phyloP scores from a whole-genome alignment of 2,113 vertebrate genomes.

The Heliornis fulica region DNA sequence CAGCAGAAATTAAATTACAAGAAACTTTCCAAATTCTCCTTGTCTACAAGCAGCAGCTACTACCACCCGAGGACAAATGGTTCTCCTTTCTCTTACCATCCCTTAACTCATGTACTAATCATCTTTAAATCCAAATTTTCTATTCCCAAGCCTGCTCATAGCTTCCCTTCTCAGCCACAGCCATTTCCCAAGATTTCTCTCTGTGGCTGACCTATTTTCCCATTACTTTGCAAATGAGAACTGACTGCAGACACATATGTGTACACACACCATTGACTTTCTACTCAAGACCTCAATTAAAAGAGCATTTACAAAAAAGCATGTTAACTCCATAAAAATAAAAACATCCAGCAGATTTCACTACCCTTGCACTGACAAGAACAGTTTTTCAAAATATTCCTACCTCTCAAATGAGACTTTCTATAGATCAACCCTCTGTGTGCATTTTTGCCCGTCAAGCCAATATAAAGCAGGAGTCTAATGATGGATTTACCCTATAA shows the following conservation, averaged over 20 bases:
- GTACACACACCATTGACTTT: conserved; percentile 52
- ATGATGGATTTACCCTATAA: background rate
- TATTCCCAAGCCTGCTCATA: background rate
- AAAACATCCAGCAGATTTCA: conserved; percentile 19
- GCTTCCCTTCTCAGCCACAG: background rate
- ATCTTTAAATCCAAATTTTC: background rate
- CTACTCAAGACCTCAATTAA: conserved; percentile 52
- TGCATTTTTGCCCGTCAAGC: background rate
- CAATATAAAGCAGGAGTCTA: background rate
- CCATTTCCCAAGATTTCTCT: conserved; percentile 3
- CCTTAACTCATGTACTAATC: background rate
- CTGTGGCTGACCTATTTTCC: conserved; percentile 59
- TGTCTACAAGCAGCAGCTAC: background rate
- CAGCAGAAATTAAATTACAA: background rate
- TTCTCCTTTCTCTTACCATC: background rate
- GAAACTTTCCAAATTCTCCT: background rate
- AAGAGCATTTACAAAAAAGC: conserved; percentile 20
- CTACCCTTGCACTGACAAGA: background rate
- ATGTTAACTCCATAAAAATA: background rate
- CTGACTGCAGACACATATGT: conserved; percentile 55
- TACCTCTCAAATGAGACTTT: background rate
- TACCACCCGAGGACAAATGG: background rate
- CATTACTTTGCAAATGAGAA: conserved; percentile 55
- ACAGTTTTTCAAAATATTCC: background rate
- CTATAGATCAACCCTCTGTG: background rate